phyloP scores from a whole-genome alignment of 2,113 vertebrate species.

The Barnardius zonarius region DNA sequence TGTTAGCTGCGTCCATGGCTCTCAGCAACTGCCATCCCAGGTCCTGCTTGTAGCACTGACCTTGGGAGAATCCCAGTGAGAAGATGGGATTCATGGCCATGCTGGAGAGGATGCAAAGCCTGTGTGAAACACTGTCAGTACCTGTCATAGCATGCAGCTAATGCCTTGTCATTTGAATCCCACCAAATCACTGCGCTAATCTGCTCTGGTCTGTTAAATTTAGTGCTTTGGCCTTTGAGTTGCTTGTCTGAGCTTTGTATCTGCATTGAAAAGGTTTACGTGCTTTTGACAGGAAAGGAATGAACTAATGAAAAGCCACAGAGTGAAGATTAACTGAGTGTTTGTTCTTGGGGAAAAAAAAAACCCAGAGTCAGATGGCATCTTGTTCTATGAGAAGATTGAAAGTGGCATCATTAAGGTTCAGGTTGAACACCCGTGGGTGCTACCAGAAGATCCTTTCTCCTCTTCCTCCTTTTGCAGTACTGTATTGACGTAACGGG shows the following conservation, averaged over 20 bases:
- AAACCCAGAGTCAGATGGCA: neutral
- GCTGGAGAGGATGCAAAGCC: neutral
- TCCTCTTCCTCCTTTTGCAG: neutral
- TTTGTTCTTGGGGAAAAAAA: neutral
- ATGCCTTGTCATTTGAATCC: neutral
- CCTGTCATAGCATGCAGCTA: neutral
- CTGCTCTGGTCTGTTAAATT: conserved; percentile 12
- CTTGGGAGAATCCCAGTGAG: neutral
- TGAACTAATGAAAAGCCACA: neutral
- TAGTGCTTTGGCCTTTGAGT: conserved; percentile 42
- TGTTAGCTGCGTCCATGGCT: neutral
- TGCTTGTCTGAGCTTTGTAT: conserved; percentile 2
- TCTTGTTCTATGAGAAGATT: neutral
- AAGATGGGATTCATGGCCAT: rapidly evolving
- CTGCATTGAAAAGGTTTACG: conserved; percentile 4
- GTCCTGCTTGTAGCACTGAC: neutral
- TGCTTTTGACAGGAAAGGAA: neutral
- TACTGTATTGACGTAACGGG: neutral
- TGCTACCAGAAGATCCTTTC: neutral
- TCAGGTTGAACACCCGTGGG: neutral
- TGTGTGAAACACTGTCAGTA: neutral
- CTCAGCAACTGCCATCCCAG: rapidly evolving
- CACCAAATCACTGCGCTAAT: neutral
- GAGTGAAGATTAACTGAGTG: neutral
- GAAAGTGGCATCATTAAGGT: neutral